These are phyloP conservation scores for Collichthys lucidus DNA, from an alignment of 2,113 vertebrate species.

Conservation along the genomic window DNA sequence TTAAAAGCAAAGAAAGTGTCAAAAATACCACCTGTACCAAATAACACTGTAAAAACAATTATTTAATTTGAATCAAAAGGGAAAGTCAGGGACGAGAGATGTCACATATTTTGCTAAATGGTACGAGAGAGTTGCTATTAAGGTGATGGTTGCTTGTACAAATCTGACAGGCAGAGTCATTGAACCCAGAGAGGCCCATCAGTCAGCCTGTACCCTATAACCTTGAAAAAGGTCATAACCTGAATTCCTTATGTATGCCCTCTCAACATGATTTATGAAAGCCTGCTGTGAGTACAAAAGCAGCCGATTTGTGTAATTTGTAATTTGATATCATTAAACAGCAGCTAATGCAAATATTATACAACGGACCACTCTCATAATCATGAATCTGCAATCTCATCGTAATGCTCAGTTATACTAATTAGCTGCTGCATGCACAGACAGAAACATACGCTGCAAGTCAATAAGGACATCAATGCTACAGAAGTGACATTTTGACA, in stretches of 20 bases:
- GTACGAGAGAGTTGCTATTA: conserved; percentile 31
- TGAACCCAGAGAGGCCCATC: conserved; percentile 59
- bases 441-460: background rate
- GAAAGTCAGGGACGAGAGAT: background rate
- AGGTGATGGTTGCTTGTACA: conserved; percentile 43
- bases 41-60: background rate
- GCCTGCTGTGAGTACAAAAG: conserved; percentile 64
- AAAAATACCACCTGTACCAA: background rate
- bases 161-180: conserved; percentile 59
- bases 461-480: background rate
- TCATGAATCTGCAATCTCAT: conserved; percentile 55
- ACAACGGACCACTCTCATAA: conserved; percentile 35
- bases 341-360: conserved; percentile 79
- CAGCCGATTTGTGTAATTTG: conserved; percentile 50
- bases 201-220: conserved; percentile 69
- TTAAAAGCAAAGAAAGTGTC: conserved; percentile 10
- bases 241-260: conserved; percentile 65
- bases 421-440: conserved; percentile 42
- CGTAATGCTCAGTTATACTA: conserved; percentile 57
- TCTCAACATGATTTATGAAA: conserved; percentile 70
- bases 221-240: conserved; percentile 73
- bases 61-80: conserved; percentile 25
- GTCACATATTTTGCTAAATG: conserved; percentile 18
- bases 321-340: conserved; percentile 62
- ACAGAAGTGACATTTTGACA: conserved; percentile 12